Percentiles rank a stretch among this genome's conserved stretches.
These are phyloP conservation scores for Strongylocentrotus purpuratus DNA, from an alignment of 35 echinoderm and acorn worm species.

Conservation along the genomic window DNA sequence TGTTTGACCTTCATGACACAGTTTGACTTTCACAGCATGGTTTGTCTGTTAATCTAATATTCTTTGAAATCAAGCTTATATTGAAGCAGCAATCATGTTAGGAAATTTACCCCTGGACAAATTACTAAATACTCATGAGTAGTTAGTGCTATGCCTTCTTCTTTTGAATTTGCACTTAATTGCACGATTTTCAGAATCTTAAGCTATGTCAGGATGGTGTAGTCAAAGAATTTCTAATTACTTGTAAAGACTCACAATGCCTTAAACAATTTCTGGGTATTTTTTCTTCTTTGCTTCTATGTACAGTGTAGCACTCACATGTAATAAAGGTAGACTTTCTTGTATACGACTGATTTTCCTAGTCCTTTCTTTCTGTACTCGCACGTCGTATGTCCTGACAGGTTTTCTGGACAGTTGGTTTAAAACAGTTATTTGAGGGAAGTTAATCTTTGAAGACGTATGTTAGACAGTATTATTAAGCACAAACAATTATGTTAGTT, in stretches of 20 bases:
- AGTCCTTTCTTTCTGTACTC: not conserved
- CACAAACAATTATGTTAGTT: not conserved
- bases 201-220: not conserved
- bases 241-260: not conserved
- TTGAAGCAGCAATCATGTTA: not conserved
- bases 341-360: not conserved
- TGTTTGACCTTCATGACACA: not conserved
- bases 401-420: too few species aligned
- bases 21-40: too few species aligned
- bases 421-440: too few species aligned
- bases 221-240: not conserved
- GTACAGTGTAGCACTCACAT: not conserved
- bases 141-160: too few species aligned
- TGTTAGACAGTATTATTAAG: not conserved
- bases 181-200: too few species aligned
- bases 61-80: not conserved
- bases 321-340: constrained; percentile 4
- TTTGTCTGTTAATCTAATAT: not conserved
- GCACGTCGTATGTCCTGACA: not conserved
- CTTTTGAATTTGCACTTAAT: too few species aligned
- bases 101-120: not conserved
- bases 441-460: too few species aligned
- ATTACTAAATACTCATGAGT: not conserved
- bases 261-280: not conserved
- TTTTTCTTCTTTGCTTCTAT: not conserved